phyloP scores from a whole-genome alignment of 2,888 invertebrate genomes.

The Lochmaea capreae region DNA sequence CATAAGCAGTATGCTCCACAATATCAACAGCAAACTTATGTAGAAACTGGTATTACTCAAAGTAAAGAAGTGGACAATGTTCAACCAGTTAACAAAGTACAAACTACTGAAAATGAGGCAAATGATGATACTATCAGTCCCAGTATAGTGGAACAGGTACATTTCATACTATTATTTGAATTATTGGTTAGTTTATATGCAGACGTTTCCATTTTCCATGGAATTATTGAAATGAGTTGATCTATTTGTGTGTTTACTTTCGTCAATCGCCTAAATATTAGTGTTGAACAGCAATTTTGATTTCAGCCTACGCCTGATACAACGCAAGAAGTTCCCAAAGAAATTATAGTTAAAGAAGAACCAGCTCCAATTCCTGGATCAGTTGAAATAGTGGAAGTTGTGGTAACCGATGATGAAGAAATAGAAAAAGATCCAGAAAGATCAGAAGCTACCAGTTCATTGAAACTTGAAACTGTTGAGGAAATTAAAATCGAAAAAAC shows the following conservation, averaged over 20 bases:
- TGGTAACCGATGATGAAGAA: slow-evolving; percentile 63
- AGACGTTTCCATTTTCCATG: no score
- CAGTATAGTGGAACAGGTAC: background rate
- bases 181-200: no score
- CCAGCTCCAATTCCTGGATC: slow-evolving; percentile 52
- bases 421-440: slow-evolving; percentile 60
- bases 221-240: no score
- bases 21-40: slow-evolving; percentile 47
- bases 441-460: slow-evolving; percentile 59
- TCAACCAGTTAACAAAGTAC: background rate
- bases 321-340: slow-evolving; percentile 28
- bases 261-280: no score
- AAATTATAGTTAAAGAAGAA: slow-evolving; percentile 47
- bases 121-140: background rate
- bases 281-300: slow-evolving; percentile 13
- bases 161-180: background rate
- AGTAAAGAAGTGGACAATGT: slow-evolving; percentile 9
- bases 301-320: background rate
- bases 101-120: slow-evolving; percentile 3
- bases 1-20: slow-evolving; percentile 46
- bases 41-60: slow-evolving; percentile 7
- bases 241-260: no score
- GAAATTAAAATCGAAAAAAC: slow-evolving; percentile 31
- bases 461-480: slow-evolving; percentile 41
- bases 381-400: slow-evolving; percentile 65